Evolutionary conservation across 1,140 invertebrate genomes (phyloP).

Genomic region (Frieseomelitta varia): DNA sequence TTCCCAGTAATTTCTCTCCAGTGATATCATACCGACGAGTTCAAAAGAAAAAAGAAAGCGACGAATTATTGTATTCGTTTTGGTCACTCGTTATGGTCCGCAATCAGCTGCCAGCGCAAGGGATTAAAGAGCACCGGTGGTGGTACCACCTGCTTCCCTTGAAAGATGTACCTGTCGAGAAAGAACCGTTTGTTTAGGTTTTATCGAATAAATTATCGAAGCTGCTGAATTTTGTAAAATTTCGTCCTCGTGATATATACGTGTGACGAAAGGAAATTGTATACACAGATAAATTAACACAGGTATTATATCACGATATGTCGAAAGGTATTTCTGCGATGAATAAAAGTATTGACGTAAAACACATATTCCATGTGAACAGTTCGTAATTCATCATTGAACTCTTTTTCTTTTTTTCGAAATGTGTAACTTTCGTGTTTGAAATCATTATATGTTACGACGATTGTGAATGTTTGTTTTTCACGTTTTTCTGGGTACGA

Average conservation of each 20-base stretch:
- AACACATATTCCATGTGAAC: not conserved
- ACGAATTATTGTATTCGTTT: too few relatives aligned
- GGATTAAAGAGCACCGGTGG: not conserved
- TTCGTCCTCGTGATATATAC: not conserved
- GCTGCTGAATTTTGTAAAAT: not conserved
- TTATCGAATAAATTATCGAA: not conserved
- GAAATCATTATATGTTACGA: not conserved
- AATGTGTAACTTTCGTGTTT: not conserved
- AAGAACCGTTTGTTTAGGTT: not conserved
- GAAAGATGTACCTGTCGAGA: not conserved
- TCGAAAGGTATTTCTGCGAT: not conserved
- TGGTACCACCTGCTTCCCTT: not conserved
- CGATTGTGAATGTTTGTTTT: not conserved
- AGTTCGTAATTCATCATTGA: not conserved
- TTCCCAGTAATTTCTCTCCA: too few relatives aligned
- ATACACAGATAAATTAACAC: not conserved
- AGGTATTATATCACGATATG: not conserved
- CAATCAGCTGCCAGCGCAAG: too few relatives aligned
- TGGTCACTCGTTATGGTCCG: too few relatives aligned
- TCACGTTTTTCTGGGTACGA: not conserved
- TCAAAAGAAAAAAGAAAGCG: too few relatives aligned
- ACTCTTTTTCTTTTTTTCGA: not conserved
- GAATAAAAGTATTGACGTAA: not conserved
- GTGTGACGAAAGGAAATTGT: not conserved
- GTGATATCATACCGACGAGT: too few relatives aligned